These are phyloP conservation scores for Harpalus rubripes DNA, from an alignment of 2,888 invertebrate genomes.

Conservation along the genomic window DNA sequence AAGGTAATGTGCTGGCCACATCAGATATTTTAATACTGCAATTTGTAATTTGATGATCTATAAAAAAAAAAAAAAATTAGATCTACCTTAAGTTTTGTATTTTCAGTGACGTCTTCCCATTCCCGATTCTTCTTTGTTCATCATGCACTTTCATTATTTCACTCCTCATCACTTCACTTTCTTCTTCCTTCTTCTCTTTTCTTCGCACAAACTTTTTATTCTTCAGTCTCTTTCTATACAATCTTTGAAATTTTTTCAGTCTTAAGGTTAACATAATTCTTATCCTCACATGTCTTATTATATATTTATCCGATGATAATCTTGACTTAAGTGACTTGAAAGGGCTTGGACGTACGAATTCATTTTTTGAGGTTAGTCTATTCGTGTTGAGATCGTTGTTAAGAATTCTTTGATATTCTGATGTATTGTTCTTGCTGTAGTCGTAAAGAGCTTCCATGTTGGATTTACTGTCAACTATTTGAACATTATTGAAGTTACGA, in stretches of 20 bases:
- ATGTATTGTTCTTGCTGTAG: conserved; percentile 43
- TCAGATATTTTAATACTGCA: no score
- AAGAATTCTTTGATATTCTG: conserved; percentile 57
- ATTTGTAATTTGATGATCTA: no score
- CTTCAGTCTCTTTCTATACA: conserved; percentile 70
- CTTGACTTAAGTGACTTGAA: conserved; percentile 53
- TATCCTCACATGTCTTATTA: conserved; percentile 83
- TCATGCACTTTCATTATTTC: conserved; percentile 73
- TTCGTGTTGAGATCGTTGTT: conserved; percentile 63
- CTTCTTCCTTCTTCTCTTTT: conserved; percentile 57
- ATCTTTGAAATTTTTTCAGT: conserved; percentile 80
- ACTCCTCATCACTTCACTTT: conserved; percentile 52
- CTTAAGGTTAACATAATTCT: conserved; percentile 84
- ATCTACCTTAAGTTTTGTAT: conserved; percentile 77
- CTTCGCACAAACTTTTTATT: conserved; percentile 51
- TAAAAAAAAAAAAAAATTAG: no score
- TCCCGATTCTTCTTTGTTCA: conserved; percentile 76
- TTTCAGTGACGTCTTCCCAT: conserved; percentile 75
- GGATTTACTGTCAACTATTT: conserved; percentile 59
- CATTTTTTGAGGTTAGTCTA: conserved; percentile 58
- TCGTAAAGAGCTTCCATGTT: conserved; percentile 20
- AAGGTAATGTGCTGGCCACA: no score
- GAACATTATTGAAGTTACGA: conserved; percentile 59
- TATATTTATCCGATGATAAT: conserved; percentile 79
- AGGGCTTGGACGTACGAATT: conserved; percentile 50